Evolutionary conservation across 1,140 invertebrate species (phyloP).

Genomic region (Hesperophylax magnus): DNA sequence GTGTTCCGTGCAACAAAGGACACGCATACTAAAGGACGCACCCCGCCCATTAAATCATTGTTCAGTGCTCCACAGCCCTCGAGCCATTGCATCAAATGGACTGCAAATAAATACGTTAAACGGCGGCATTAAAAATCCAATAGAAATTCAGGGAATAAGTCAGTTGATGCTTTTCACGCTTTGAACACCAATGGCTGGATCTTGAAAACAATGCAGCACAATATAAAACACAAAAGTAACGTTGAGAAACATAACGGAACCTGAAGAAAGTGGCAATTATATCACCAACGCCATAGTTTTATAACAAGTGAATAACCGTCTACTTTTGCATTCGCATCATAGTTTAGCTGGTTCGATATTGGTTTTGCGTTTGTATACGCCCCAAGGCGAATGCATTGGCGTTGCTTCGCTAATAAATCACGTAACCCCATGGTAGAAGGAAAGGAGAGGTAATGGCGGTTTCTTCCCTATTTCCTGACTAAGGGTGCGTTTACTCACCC

Average conservation of each 20-base stretch:
- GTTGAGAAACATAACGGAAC: too few relatives aligned
- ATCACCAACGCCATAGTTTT: too few relatives aligned
- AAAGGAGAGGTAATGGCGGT: constrained; percentile 37
- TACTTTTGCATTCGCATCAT: background rate
- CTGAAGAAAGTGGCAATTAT: too few relatives aligned
- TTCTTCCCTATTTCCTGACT: constrained; percentile 30
- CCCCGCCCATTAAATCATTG: constrained; percentile 40
- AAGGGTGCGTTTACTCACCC: constrained; percentile 32
- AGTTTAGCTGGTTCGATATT: background rate
- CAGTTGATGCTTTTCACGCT: background rate
- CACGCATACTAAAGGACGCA: background rate
- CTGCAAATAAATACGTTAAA: constrained; percentile 42
- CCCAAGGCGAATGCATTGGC: constrained; percentile 23
- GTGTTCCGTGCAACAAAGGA: constrained; percentile 10
- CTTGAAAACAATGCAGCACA: too few relatives aligned
- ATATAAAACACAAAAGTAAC: too few relatives aligned
- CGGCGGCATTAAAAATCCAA: constrained; percentile 8
- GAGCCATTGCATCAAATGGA: constrained; percentile 35
- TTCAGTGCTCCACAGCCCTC: constrained; percentile 23
- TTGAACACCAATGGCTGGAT: background rate
- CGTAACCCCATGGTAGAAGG: constrained; percentile 27
- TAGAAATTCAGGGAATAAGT: constrained; percentile 8
- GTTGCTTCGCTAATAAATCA: constrained; percentile 49
- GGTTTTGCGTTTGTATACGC: background rate
- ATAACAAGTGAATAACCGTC: too few relatives aligned